A percentile compares a stretch with the other conserved stretches of the same genome.
phyloP scores from a whole-genome alignment of 2,113 vertebrate species.

The Grus americana region DNA sequence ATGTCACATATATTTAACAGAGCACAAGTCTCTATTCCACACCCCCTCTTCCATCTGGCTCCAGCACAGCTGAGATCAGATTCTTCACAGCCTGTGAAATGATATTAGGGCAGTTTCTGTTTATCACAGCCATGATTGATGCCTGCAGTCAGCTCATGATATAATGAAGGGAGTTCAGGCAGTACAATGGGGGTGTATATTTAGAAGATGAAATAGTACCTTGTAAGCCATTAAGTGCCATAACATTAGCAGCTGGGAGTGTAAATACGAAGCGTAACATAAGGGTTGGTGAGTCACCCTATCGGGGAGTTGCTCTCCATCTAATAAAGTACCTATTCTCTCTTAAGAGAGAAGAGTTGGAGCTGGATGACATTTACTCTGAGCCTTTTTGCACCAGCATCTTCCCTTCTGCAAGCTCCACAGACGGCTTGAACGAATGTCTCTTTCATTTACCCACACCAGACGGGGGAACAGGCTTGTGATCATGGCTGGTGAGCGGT shows the following conservation, averaged over 20 bases:
- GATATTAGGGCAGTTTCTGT: background rate
- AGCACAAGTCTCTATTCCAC: background rate
- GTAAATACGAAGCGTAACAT: background rate
- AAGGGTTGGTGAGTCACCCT: background rate
- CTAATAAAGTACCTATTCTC: background rate
- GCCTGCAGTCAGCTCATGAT: background rate
- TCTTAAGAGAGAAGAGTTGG: background rate
- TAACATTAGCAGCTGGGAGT: background rate
- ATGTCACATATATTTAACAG: constrained; percentile 33
- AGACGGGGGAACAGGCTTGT: background rate
- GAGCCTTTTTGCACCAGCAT: rapidly evolving
- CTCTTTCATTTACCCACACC: background rate
- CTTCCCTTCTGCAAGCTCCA: background rate
- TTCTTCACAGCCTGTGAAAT: background rate
- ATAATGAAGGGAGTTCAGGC: background rate
- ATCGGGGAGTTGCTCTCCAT: background rate
- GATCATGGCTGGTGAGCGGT: background rate
- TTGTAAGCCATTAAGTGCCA: background rate
- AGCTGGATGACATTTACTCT: background rate
- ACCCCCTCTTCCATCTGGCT: constrained; percentile 32
- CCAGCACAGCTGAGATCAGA: background rate
- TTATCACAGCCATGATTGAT: background rate
- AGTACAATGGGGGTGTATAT: background rate
- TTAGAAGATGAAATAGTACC: background rate
- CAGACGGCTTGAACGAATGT: background rate